Evolutionary conservation across 2,113 vertebrate species (phyloP), one percentile per base, ranked within the genome.

Genomic region (Collichthys lucidus): DNA sequence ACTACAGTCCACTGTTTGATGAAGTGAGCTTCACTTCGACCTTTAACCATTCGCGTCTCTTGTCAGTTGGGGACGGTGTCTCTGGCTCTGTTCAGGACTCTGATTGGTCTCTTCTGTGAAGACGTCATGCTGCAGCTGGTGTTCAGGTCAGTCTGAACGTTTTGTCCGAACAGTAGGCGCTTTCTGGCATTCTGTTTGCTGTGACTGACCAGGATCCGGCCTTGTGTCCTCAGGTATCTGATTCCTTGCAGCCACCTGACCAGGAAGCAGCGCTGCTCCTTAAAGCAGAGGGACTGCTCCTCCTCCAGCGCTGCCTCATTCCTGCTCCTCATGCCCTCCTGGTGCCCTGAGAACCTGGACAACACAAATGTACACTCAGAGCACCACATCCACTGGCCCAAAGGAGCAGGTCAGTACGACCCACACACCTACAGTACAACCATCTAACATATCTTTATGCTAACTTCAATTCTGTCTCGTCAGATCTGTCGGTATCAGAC

Each of bases 91-190:
- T 99, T 99, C 94, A 95, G 96, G 89, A 99, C 98, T 0, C 96
- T 99, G 46, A 98, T 99, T 74, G 96, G 96, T 66, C 95, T 99
- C 83, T 97, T 98, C 87, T 99, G 98, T 93, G 98, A 99, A 93
- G 98, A 99, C 73, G 96, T 99, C 73, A 99, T 99, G 97, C 85
- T 99, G 63, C 97, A 99, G 70, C 95, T 99, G 3, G 91, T 99
- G 91, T 94, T 99, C 94, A 97, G 97, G 98, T 99, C 64, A 71
- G 90, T 63, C 19, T n/a, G 7, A 17, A 5, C 5, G 24, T 59
- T 46, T 7, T 4, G 55, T 6, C 24, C 14, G 44, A 40, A 11
- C 22, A 11, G 11, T 10, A 40, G 20, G 29, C 0, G 3, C 31
- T 11, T 35, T 11, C 14, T 11, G 17, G 64, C 62, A 61, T 20